These are phyloP conservation scores for Acropora tenuis DNA, from an alignment of 64 coral and sea anemone species.

Conservation along the genomic window DNA sequence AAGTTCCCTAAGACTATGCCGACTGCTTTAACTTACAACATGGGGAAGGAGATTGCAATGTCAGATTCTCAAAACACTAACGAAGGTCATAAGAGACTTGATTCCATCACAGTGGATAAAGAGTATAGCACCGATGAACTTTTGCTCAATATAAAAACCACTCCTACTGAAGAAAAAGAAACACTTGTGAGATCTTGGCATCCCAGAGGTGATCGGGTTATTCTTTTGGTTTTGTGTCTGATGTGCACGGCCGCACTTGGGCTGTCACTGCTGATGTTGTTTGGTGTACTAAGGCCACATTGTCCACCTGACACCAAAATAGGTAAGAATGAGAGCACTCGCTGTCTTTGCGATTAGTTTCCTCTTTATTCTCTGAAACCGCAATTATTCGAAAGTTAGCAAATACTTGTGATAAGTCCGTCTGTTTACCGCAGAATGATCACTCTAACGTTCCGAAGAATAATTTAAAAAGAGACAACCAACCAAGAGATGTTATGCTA, in stretches of 20 bases:
- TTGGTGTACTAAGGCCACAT: background rate
- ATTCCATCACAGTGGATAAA: background rate
- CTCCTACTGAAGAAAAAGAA: background rate
- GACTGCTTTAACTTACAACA: background rate
- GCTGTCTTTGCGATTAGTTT: background rate
- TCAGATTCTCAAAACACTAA: background rate
- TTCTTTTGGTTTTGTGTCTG: slow-evolving; percentile 7
- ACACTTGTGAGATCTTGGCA: background rate
- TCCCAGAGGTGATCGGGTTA: background rate
- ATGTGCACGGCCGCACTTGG: background rate
- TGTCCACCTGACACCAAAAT: background rate
- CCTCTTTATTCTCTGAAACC: too few species aligned
- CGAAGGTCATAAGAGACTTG: background rate
- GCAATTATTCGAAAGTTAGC: too few species aligned
- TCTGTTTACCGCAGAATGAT: too few species aligned
- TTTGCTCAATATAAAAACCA: background rate
- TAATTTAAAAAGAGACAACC: too few species aligned
- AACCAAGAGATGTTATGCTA: too few species aligned
- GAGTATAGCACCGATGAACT: background rate
- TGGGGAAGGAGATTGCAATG: background rate
- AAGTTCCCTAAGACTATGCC: background rate
- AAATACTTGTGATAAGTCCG: too few species aligned
- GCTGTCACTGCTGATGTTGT: slow-evolving; percentile 11
- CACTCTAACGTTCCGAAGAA: too few species aligned
- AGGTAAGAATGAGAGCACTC: background rate